phyloP scores from a whole-genome alignment of 2,113 vertebrate species.

The Psittacula cyanocephala region DNA sequence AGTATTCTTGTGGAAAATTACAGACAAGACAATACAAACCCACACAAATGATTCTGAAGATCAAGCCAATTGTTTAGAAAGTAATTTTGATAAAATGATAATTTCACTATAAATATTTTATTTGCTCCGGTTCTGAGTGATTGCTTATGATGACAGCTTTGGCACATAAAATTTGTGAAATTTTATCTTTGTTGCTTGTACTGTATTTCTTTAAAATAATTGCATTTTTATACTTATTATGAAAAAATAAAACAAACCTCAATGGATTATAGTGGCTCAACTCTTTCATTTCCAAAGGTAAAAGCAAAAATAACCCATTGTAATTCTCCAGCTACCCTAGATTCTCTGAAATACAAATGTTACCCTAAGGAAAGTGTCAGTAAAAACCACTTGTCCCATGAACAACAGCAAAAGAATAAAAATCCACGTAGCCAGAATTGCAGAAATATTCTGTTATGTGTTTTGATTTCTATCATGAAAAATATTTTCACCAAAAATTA shows the following conservation, averaged over 20 bases:
- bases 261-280: neutral
- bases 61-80: neutral
- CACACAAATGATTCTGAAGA: neutral
- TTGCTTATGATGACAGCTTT: neutral
- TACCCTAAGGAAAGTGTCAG: neutral
- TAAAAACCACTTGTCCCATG: neutral
- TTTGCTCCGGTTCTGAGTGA: neutral
- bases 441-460: neutral
- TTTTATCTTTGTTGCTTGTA: neutral
- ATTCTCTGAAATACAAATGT: neutral
- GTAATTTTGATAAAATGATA: neutral
- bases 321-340: neutral
- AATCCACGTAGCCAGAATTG: neutral
- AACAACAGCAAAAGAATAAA: neutral
- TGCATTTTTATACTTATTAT: neutral
- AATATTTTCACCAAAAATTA: neutral
- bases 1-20: conserved; percentile 53
- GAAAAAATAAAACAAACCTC: neutral
- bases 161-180: neutral
- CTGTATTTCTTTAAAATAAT: neutral
- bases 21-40: neutral
- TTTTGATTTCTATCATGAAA: neutral
- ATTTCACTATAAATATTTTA: neutral
- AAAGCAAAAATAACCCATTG: neutral
- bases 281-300: neutral